These are phyloP conservation scores for Drosophila neonasuta DNA, from an alignment of 2,888 invertebrate species.

Conservation along the genomic window DNA sequence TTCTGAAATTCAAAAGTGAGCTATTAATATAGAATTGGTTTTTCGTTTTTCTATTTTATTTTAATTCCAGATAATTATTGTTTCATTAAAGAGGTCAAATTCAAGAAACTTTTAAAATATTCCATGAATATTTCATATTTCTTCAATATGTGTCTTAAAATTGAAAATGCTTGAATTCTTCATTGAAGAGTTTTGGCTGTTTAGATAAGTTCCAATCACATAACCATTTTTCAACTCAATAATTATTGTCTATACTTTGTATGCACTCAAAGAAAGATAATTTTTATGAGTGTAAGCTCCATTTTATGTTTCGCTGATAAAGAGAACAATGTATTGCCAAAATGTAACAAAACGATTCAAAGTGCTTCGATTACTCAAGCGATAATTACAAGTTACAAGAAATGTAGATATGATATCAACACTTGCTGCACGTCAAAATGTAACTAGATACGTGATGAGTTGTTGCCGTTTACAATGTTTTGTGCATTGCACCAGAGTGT, in stretches of 20 bases:
- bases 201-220: no score
- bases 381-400: conserved; percentile 4
- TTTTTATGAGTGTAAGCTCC: neutral
- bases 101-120: no score
- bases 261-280: neutral
- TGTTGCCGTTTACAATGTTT: conserved; percentile 16
- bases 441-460: conserved; percentile 38
- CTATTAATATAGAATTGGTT: no score
- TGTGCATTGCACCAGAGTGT: conserved; percentile 9
- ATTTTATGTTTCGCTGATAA: neutral
- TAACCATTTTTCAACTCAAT: no score
- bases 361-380: conserved; percentile 11
- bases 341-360: neutral
- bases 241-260: neutral
- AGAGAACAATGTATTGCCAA: conserved; percentile 6
- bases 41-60: no score
- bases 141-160: no score
- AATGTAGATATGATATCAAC: conserved; percentile 23
- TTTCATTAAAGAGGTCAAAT: no score
- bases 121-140: no score
- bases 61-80: no score
- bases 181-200: no score
- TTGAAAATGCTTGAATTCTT: no score
- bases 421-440: conserved; percentile 20
- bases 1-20: no score